These are phyloP conservation scores for Thalassarche chlororhynchos DNA, from an alignment of 2,113 vertebrate genomes.

Conservation along the genomic window DNA sequence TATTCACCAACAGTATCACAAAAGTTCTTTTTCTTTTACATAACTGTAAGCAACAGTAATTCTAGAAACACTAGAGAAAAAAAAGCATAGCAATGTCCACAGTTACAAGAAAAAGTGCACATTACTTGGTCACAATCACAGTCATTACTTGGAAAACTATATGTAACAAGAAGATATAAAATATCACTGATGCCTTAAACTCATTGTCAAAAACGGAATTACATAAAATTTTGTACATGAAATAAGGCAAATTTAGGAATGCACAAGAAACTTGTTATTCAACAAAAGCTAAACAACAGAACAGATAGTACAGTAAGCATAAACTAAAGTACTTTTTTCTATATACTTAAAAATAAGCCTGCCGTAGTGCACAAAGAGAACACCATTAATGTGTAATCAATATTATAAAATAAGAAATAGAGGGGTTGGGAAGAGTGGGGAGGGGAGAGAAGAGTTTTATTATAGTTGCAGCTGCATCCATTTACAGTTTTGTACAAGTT, in stretches of 20 bases:
- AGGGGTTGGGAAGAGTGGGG: slow-evolving; percentile 8
- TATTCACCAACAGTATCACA: slow-evolving; percentile 92
- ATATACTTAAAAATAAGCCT: slow-evolving; percentile 79
- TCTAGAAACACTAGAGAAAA: slow-evolving; percentile 87
- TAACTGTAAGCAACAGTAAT: slow-evolving; percentile 86
- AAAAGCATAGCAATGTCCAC: slow-evolving; percentile 89
- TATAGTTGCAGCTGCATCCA: slow-evolving; percentile 74
- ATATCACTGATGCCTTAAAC: slow-evolving; percentile 84
- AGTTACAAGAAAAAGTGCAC: slow-evolving; percentile 90
- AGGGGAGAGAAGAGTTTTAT: slow-evolving; percentile 56
- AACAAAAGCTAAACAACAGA: slow-evolving; percentile 80
- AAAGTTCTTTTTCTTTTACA: slow-evolving; percentile 80
- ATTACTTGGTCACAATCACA: slow-evolving; percentile 90
- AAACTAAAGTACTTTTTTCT: slow-evolving; percentile 78
- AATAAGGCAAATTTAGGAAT: slow-evolving; percentile 89
- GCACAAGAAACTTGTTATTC: slow-evolving; percentile 81
- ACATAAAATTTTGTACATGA: slow-evolving; percentile 83
- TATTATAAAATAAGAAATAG: slow-evolving; percentile 79
- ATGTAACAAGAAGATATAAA: slow-evolving; percentile 87
- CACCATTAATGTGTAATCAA: slow-evolving; percentile 77
- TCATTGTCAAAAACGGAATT: slow-evolving; percentile 81
- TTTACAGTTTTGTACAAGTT: slow-evolving; percentile 76
- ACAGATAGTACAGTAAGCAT: slow-evolving; percentile 77
- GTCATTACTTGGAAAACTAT: slow-evolving; percentile 88
- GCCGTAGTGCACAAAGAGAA: slow-evolving; percentile 82